Evolutionary conservation across 2,797 vertebrate genomes (phyloP), one percentile per base, ranked within the genome.

Genomic region (Podarcis siculus): DNA sequence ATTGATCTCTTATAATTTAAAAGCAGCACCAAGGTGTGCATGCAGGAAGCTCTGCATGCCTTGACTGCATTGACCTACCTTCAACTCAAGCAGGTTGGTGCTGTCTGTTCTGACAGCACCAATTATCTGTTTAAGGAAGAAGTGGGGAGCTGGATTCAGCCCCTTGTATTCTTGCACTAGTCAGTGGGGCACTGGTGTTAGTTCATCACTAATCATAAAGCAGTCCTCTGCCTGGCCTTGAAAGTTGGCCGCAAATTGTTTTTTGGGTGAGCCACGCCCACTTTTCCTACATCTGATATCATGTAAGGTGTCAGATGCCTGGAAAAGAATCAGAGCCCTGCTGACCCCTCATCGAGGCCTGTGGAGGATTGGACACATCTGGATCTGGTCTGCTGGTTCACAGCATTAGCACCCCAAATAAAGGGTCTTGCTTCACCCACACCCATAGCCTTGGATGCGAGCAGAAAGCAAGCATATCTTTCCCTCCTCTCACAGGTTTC

Each of bases 1-100:
- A 1, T 30, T 91, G 85, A 12, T 76, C 8, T 58, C 86, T 82
- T 81, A 88, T 87, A 80, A 76, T 42, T 49, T 61, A 21, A 82
- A 93, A 78, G 1, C 13, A 64, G 6, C 5, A 3, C 5, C 0
- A 27, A 19, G 10, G 21, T 49, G 64, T 35, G 25, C 5, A 55
- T 55, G 19, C n/a, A 66, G 35, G 61, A 30, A 66, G 35, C 21
- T 64, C 8, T 27, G 3, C 25, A 37, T 39, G 61, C 10, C 32
- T 66, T 25, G 35, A 23, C 35, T 61, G 64, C 2, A 39, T 1
- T 61, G 27, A 12, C 10, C 35, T 66, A 64, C 10, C 58, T 5
- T 66, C 10, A 12, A 37, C 13, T 66, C 32, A 81, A 81, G 58
- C 1, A 64, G 12, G 4, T 49, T 66, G 58, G 2, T 81, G 21